These are phyloP conservation scores for Chanos chanos DNA, from an alignment of 2,797 vertebrate species.

Conservation along the genomic window DNA sequence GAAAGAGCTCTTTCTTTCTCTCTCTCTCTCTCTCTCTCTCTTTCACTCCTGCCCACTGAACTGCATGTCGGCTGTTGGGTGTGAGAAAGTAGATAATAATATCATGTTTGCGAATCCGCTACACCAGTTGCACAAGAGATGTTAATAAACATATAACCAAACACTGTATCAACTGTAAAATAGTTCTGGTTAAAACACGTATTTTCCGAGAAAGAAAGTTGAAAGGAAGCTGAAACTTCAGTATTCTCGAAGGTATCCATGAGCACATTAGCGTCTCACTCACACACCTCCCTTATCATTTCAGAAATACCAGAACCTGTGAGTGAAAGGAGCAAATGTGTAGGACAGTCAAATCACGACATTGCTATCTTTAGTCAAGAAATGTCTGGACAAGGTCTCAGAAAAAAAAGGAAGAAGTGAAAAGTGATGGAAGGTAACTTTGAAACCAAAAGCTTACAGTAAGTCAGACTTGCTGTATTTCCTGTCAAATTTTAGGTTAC, in stretches of 20 bases:
- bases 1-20: conserved; percentile 8
- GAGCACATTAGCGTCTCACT: conserved; percentile 29
- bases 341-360: background rate
- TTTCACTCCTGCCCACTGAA: conserved; percentile 6
- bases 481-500: too few relatives aligned
- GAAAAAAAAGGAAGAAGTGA: too few relatives aligned
- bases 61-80: conserved; percentile 32
- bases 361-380: background rate
- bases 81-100: conserved; percentile 35
- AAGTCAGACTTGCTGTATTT: too few relatives aligned
- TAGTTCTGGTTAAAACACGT: conserved; percentile 35
- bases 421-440: too few relatives aligned
- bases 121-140: conserved; percentile 32
- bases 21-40: background rate
- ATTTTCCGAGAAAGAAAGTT: too few relatives aligned
- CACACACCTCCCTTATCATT: conserved; percentile 21
- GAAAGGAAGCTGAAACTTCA: conserved; percentile 30
- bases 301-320: conserved; percentile 19
- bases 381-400: too few relatives aligned
- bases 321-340: conserved; percentile 10
- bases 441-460: too few relatives aligned
- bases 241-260: conserved; percentile 31
- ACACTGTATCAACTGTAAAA: conserved; percentile 31
- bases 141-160: conserved; percentile 42
- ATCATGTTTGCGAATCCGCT: conserved; percentile 31